These are phyloP conservation scores for Melolontha melolontha DNA, from an alignment of 2,888 invertebrate species.

Conservation along the genomic window DNA sequence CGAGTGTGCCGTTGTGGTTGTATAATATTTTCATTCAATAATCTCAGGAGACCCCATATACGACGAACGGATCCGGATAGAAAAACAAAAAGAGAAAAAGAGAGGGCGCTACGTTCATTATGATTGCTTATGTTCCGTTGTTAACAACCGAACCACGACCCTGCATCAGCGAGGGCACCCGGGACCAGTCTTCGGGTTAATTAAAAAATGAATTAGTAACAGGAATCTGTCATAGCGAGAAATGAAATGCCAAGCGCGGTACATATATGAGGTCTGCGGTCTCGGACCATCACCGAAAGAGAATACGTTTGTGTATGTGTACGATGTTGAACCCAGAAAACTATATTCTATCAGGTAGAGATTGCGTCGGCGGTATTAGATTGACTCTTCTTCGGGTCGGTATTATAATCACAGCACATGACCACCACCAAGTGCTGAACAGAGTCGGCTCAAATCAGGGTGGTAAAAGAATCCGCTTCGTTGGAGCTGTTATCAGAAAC, in stretches of 20 bases:
- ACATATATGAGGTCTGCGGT: conserved; percentile 58
- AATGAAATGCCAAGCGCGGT: conserved; percentile 64
- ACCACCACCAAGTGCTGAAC: conserved; percentile 2
- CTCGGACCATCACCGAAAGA: conserved; percentile 51
- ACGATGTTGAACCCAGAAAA: conserved; percentile 8
- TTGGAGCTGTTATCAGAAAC: not conserved
- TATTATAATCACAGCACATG: conserved; percentile 9
- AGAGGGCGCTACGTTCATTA: conserved; percentile 40
- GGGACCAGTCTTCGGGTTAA: conserved; percentile 60
- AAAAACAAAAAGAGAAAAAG: conserved; percentile 2
- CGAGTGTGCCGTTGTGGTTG: not conserved
- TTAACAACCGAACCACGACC: conserved; percentile 53
- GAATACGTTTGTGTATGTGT: conserved; percentile 35
- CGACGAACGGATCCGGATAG: conserved; percentile 4
- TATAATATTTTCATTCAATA: conserved; percentile 29
- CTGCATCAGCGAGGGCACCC: conserved; percentile 56
- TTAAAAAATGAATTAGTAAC: conserved; percentile 66
- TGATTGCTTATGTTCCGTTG: conserved; percentile 45
- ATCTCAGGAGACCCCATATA: conserved; percentile 2
- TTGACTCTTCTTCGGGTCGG: conserved; percentile 55
- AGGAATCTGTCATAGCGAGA: conserved; percentile 65
- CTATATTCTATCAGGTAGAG: conserved; percentile 45
- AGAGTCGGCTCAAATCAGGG: conserved; percentile 23
- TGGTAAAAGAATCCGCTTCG: too few relatives aligned
- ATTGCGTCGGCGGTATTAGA: conserved; percentile 54